A percentile compares a stretch with the other conserved stretches of the same genome.
Conservation (phyloP, 2,888 invertebrate genomes). For the Rhopalosiphum nymphaeae region DNA sequence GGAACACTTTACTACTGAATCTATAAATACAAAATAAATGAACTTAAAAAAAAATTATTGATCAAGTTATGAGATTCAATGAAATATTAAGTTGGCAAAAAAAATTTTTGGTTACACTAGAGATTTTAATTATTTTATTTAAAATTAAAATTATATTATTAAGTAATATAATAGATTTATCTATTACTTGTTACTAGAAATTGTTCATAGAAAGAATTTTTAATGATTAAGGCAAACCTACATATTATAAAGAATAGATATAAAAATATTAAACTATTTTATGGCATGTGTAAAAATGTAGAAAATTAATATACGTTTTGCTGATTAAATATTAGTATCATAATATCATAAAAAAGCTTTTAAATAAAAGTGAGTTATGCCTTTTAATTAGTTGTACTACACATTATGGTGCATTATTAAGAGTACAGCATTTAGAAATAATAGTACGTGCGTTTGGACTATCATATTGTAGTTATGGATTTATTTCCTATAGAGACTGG, state of each 20-base stretch:
- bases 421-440: neutral
- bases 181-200: neutral
- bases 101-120: neutral
- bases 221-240: neutral
- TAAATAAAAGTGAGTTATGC: neutral
- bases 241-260: neutral
- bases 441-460: neutral
- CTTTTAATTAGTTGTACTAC: neutral
- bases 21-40: neutral
- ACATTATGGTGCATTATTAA: neutral
- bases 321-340: neutral
- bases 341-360: neutral
- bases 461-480: neutral
- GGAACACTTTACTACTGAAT: neutral
- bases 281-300: neutral
- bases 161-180: neutral
- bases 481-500: neutral
- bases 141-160: neutral
- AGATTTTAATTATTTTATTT: neutral
- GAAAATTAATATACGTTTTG: neutral
- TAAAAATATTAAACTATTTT: no score
- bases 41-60: neutral
- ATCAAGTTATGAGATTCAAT: slow-evolving; percentile 29
- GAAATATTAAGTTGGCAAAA: neutral
- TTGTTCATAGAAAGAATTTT: neutral